Evolutionary conservation across 1,140 invertebrate species (phyloP).

Genomic region (Lepeophtheirus salmonis): DNA sequence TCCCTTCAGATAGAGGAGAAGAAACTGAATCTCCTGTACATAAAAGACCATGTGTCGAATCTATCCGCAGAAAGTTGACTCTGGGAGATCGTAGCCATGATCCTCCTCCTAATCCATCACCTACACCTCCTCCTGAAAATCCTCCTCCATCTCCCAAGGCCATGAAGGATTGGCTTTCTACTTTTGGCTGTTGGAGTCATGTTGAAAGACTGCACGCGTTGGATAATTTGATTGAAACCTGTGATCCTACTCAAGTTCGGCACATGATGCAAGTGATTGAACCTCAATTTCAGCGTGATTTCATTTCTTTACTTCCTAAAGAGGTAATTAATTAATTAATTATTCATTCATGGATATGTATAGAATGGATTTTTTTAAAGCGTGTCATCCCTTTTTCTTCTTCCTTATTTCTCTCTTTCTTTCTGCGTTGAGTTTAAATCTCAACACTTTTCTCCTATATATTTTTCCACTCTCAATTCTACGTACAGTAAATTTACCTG

Average conservation of each 20-base stretch:
- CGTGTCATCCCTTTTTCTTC: too few relatives aligned
- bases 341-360: too few relatives aligned
- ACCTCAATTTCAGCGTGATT: conserved; percentile 92
- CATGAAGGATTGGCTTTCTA: conserved; percentile 49
- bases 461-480: too few relatives aligned
- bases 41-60: not conserved
- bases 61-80: not conserved
- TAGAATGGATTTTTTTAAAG: too few relatives aligned
- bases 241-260: conserved; percentile 75
- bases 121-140: not conserved
- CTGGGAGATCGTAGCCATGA: not conserved
- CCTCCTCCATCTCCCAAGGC: conserved; percentile 36
- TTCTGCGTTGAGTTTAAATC: too few relatives aligned
- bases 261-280: conserved; percentile 71
- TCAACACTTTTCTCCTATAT: too few relatives aligned
- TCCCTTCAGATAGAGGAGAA: not conserved
- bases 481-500: too few relatives aligned
- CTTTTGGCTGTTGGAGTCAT: conserved; percentile 33
- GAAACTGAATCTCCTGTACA: not conserved
- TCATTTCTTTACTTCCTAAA: conserved; percentile 82
- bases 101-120: not conserved
- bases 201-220: conserved; percentile 69
- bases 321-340: conserved; percentile 43
- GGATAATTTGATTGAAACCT: conserved; percentile 65
- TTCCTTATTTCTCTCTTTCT: too few relatives aligned